Evolutionary conservation across 2,888 invertebrate genomes (phyloP), one percentile per base, ranked within the genome.

Genomic region (Sphaerophoria rueppellii): DNA sequence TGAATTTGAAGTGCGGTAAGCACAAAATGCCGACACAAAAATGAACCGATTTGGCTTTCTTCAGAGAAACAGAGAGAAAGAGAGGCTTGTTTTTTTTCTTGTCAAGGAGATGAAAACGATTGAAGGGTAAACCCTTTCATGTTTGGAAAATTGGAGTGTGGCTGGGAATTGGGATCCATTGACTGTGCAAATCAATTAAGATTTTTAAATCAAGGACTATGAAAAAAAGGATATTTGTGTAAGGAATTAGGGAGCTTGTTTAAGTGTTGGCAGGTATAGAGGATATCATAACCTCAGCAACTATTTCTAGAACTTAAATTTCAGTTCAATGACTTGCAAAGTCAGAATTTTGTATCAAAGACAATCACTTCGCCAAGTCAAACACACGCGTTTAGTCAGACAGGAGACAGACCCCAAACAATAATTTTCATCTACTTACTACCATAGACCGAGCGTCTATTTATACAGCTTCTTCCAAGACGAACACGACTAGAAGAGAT

Each of bases 11-110:
- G 57, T 76, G 16, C 61, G 57, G 50, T 43, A 69, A 76, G 48
- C 67, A 71, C 14, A 63, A 85, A 81, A 81, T 76, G 69, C 76
- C 76, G 63, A 57, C 61, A 81, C 76, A 80, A 72, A 76, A 73
- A 63, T 69, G 46, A 76, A 76, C 69, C 71, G 69, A 69, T 75
- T 83, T 57, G 57, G 7, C 48, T 61, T 32, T 14, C 7, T 35
- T 6, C 5, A 32, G 7, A 32, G 6, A n/a, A 11, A 12, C 4
- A 24, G 54, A 40, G 9, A 40, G 11, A 35, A 54, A 5, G 6
- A 50, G 12, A 4, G 7, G 7, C 24, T 0, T 2, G 24, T 11
- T 35, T 3, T n/a, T 52, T 35, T 14, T 16, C 50, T 6, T 24
- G 40, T 43, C n/a, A 67, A 50, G 69, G 16, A 43, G 46, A 73